Base-by-base conservation (phyloP, 2,888 invertebrate species). In the Troglohyphantes excavatus region DNA sequence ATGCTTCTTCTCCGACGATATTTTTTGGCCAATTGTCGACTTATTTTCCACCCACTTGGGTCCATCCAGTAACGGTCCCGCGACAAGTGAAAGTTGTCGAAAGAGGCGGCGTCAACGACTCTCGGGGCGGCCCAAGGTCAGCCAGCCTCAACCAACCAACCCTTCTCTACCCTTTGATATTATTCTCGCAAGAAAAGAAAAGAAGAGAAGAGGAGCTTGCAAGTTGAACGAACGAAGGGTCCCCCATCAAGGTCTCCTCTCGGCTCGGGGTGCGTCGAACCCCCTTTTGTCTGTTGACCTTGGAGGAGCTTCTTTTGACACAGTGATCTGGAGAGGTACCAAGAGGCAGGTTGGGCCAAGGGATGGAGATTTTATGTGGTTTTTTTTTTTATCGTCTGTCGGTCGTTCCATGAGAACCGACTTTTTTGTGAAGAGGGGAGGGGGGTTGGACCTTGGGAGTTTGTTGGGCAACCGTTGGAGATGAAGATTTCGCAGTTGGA, bases 261-360 rank as follows among this genome's bases (percentile, higher is more conserved):
- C 88, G 82, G 29, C 21, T 70, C 46, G 43, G 68, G 76, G 88
- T 75, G 82, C 88, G 82, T 53, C 88, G 88, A 89, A 89, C 76
- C 88, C 53, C 73, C 82, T 76, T 53, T 89, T 82, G 75, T 75
- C 76, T 76, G 70, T 61, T 89, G 88, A 89, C 88, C 88, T 89
- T 89, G 88, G 81, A 73, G 84, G 33, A 68, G 63, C 76, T 27
- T 70, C 76, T 70, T 86, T 82, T 90, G 90, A 90, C 90, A 90
- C 83, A 90, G 68, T 90, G 83, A 83, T 90, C 90, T 84, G 84
- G 90, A 90, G 84, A 79, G 72, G 46, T 33, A 83, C 84, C 78
- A 82, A 88, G 67, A 76, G 78, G 78, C 88, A 89, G 88, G 88
- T 89, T 75, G 88, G 81, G 88, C 70, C 85, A 59, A 68, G 39